A percentile compares a stretch with the other conserved stretches of the same genome.
Evolutionary conservation across 2,113 vertebrate species (phyloP).

Genomic region (Ranitomeya imitator): DNA sequence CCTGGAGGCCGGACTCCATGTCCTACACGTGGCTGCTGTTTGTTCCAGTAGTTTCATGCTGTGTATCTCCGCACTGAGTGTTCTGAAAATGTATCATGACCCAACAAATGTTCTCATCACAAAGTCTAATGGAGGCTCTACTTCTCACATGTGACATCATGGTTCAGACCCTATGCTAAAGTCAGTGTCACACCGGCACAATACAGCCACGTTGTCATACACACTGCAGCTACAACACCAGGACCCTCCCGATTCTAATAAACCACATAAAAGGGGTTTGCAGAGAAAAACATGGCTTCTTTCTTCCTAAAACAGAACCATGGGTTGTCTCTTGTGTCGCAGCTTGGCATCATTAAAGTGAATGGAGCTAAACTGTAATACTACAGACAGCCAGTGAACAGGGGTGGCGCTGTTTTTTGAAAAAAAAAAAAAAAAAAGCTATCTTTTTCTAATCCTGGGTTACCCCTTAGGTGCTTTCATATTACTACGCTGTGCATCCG

Average conservation of each 20-base stretch:
- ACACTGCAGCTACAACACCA: neutral
- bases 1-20: neutral
- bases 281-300: neutral
- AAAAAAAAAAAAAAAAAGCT: neutral
- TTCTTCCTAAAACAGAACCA: neutral
- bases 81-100: slow-evolving; percentile 64
- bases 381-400: neutral
- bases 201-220: neutral
- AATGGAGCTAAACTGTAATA: neutral
- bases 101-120: slow-evolving; percentile 66
- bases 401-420: no score
- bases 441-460: neutral
- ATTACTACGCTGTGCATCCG: neutral
- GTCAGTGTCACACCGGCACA: neutral
- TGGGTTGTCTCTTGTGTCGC: neutral
- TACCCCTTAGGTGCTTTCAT: neutral
- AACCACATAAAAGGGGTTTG: no score
- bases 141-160: slow-evolving; percentile 59
- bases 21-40: neutral
- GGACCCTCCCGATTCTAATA: neutral
- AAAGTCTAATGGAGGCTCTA: slow-evolving; percentile 72
- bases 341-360: neutral
- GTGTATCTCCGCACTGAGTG: slow-evolving; percentile 2
- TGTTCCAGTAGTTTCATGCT: neutral
- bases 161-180: neutral